Evolutionary conservation across 2,888 invertebrate genomes (phyloP).

Genomic region (Acleris sparsana): DNA sequence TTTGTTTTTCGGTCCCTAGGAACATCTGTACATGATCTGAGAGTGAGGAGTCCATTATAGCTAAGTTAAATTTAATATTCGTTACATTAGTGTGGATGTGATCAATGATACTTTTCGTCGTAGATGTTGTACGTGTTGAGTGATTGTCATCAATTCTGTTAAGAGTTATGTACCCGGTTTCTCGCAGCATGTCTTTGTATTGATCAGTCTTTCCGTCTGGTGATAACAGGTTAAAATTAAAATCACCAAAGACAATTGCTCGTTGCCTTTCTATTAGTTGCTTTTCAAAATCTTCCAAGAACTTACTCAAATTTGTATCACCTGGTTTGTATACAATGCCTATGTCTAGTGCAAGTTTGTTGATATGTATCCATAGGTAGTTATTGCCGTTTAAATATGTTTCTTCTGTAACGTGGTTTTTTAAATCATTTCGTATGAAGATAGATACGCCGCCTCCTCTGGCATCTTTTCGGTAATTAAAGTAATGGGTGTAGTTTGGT

Average conservation of each 20-base stretch:
- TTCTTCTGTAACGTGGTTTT: neutral
- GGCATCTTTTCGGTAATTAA: no score
- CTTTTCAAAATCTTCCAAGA: no score
- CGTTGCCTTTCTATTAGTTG: neutral
- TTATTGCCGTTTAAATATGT: conserved; percentile 3
- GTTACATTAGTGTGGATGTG: no score
- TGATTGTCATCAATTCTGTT: neutral
- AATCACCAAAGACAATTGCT: conserved; percentile 2
- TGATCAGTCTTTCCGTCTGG: neutral
- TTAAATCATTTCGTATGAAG: conserved; percentile 1
- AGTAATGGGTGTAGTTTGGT: no score
- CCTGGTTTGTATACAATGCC: no score
- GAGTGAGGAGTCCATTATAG: neutral
- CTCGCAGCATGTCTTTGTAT: neutral
- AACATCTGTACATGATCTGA: conserved; percentile 6
- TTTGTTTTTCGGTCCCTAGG: neutral
- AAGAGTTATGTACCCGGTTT: conserved; percentile 1
- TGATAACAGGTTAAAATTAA: neutral
- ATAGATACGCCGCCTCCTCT: neutral
- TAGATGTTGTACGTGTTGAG: no score
- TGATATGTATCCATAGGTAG: no score
- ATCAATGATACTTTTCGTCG: no score
- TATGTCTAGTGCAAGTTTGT: no score
- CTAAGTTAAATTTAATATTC: no score
- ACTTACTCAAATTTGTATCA: no score